phyloP scores from a whole-genome alignment of 2,113 vertebrate genomes.

The Perccottus glenii region DNA sequence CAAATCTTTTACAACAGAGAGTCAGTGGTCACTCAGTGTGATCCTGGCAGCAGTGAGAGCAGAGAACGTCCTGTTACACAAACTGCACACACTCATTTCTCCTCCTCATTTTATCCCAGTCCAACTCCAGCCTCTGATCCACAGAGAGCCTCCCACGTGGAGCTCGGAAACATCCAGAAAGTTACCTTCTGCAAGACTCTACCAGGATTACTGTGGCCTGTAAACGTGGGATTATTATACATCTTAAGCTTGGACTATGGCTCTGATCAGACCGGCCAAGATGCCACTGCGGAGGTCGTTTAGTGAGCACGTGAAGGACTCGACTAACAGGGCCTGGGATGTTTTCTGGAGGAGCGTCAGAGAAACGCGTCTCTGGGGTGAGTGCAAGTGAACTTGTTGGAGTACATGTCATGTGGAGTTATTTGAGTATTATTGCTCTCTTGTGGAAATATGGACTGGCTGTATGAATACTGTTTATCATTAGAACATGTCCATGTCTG shows the following conservation, averaged over 20 bases:
- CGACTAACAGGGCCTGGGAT: conserved; percentile 81
- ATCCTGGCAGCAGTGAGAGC: conserved; percentile 4
- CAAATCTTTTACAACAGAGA: too few species aligned
- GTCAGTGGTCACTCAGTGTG: too few species aligned
- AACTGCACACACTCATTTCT: conserved; percentile 65
- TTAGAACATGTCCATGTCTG: too few species aligned
- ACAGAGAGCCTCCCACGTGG: conserved; percentile 32
- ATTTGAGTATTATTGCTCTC: too few species aligned
- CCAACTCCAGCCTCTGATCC: conserved; percentile 19
- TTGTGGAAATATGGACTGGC: too few species aligned
- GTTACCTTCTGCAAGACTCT: neutral
- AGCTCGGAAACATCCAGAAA: neutral
- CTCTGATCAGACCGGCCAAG: conserved; percentile 38
- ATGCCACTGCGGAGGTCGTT: conserved; percentile 78
- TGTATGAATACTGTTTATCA: too few species aligned
- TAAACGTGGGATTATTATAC: neutral
- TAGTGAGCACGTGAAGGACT: conserved; percentile 82
- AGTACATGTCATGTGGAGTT: too few species aligned
- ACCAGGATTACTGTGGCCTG: neutral
- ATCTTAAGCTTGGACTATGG: conserved; percentile 65
- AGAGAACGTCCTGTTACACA: conserved; percentile 52
- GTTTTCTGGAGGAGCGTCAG: conserved; percentile 83
- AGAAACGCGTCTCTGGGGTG: conserved; percentile 83
- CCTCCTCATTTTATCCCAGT: conserved; percentile 10
- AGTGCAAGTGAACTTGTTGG: too few species aligned